Base-by-base conservation (phyloP, 2,888 invertebrate species). In the Drosophila hamatofila region DNA sequence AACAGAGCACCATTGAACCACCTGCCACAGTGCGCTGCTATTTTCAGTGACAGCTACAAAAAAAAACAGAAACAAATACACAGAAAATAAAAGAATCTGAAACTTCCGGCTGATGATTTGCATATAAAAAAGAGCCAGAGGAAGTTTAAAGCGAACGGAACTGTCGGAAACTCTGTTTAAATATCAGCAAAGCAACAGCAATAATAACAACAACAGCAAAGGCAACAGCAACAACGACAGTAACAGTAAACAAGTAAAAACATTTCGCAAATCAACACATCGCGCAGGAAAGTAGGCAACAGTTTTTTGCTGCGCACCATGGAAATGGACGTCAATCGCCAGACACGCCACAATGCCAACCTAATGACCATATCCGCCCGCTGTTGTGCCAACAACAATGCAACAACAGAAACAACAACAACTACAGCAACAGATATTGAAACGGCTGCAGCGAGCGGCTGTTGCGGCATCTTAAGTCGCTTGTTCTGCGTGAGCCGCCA, bases 251-350 rank as follows among this genome's bases (percentile, higher is more conserved):
- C 66, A 65, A 46, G 44, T 33, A 46, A 71, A 70, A 74, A 55
- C 54, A 69, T 65, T 59, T 55, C 63, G 55, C 41, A 68, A 67
- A 58, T 63, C 58, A 57, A 74, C 55, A 66, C 63, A 1, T 54
- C 57, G 75, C 78, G 75, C 88, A 63, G 27, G 52, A 70, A 75
- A 82, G 80, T 76, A 80, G 89, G 85, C 84, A 85, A 87, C 85
- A 70, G 64, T 74, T 83, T 75, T 72, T 75, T 65, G 62, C 58
- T 70, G 70, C 70, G 58, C 75, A 75, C 69, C 66, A 90, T 89
- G 92, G 92, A 92, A 91, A 92, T 92, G 91, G 92, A 92, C 88
- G 92, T 92, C 73, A 92, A 92, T 88, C 91, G 92, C 67, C 84
- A 84, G 74, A 81, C 75, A 85, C 88, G 82, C 78, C 88, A 82